A percentile compares a stretch with the other conserved stretches of the same genome.
These are phyloP conservation scores for Aleiodes testaceus DNA, from an alignment of 2,888 invertebrate genomes.

Conservation along the genomic window DNA sequence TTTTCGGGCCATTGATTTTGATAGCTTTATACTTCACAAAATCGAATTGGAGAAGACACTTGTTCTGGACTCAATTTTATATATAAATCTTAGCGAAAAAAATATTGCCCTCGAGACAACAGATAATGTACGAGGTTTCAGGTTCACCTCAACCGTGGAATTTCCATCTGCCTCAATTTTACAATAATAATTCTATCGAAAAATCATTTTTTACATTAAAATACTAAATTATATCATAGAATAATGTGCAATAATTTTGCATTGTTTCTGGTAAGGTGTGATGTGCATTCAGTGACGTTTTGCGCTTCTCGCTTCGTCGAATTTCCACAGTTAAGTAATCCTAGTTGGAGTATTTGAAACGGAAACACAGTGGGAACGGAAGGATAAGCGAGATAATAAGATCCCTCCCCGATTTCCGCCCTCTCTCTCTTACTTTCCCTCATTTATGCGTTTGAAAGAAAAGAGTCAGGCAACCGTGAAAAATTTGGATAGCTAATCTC, in stretches of 20 bases:
- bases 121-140: slow-evolving; percentile 53
- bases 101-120: slow-evolving; percentile 44
- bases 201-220: too few species aligned
- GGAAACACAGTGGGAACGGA: slow-evolving; percentile 56
- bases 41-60: slow-evolving; percentile 66
- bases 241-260: neutral
- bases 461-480: slow-evolving; percentile 35
- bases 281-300: slow-evolving; percentile 12
- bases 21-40: slow-evolving; percentile 72
- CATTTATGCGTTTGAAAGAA: slow-evolving; percentile 34
- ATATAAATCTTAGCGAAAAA: slow-evolving; percentile 16
- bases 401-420: slow-evolving; percentile 38
- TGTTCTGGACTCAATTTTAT: slow-evolving; percentile 55
- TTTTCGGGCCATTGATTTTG: slow-evolving; percentile 69
- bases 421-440: slow-evolving; percentile 16
- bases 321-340: slow-evolving; percentile 62
- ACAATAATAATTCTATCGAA: too few species aligned
- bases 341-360: slow-evolving; percentile 58
- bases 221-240: neutral
- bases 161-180: too few species aligned
- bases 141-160: slow-evolving; percentile 35
- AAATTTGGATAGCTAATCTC: slow-evolving; percentile 32
- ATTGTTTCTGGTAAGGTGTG: neutral
- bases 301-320: slow-evolving; percentile 54
- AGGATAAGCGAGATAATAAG: slow-evolving; percentile 49